Evolutionary conservation across 2,888 invertebrate species (phyloP), one percentile per base, ranked within the genome.

Genomic region (Monoplex corrugatus): DNA sequence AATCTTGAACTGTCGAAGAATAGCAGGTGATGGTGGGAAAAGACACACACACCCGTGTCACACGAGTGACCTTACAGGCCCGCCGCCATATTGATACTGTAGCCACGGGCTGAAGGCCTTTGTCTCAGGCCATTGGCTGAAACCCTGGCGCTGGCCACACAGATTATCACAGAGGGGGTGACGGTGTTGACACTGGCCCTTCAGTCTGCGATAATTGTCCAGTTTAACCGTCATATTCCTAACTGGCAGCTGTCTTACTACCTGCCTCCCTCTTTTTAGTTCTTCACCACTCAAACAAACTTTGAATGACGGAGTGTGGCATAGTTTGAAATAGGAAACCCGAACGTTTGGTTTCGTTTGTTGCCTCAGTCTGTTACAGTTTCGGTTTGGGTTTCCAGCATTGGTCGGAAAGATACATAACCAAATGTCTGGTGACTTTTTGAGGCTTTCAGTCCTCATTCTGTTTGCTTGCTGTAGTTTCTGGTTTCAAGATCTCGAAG

Each of bases 11-110:
- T 35, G 32, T 40, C 32, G 23, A 57, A 38, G 43, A 87, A 87
- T 68, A 82, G 88, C 88, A 88, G 88, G 88, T 88, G 88, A 88
- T 83, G 72, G 68, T 43, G 19, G 19, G 43, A 68, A 88, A 88
- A 88, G 88, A 83, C 68, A 57, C 88, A 83, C 88, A 57, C 88
- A 88, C 43, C 50, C n/a, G 80, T 82, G 88, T 83, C 88, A 88
- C 63, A 83, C 40, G 28, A 40, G 28, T 63, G 88, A 88, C 88
- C 82, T 88, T 68, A 63, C 40, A 63, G 88, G 40, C 88, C 88
- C 5, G 83, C 88, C 44, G 88, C 88, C 88, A 88, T 88, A 88
- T 88, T 88, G 88, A 88, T 88, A 88, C 88, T 82, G 88, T 88
- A 83, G 88, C 88, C 88, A 88, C 88, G 83, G 88, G 83, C 88